phyloP scores from a whole-genome alignment of 2,888 invertebrate genomes.

The Diarsia rubi region DNA sequence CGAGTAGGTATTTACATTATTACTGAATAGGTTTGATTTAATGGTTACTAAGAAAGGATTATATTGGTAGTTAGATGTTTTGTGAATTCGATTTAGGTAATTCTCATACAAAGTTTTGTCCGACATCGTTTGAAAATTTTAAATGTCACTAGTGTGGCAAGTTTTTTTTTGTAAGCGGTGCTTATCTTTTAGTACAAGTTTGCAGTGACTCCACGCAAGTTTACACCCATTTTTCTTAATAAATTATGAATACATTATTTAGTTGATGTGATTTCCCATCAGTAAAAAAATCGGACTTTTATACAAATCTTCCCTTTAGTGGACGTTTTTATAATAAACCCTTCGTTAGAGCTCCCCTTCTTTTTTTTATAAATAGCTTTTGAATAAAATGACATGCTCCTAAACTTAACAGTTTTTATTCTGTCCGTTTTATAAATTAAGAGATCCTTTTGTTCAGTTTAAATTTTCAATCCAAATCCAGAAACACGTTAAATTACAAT shows the following conservation, averaged over 20 bases:
- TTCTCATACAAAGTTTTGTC: background rate
- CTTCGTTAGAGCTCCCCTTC: background rate
- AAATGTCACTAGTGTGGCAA: background rate
- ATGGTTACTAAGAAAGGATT: background rate
- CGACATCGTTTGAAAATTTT: background rate
- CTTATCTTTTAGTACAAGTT: background rate
- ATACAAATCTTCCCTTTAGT: background rate
- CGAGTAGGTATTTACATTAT: constrained; percentile 9
- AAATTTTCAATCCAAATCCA: background rate
- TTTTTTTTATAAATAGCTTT: background rate
- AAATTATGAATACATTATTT: no score
- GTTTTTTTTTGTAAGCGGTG: background rate
- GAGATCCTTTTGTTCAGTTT: background rate
- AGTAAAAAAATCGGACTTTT: no score
- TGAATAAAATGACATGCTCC: background rate
- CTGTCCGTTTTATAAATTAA: background rate
- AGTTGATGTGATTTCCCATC: background rate
- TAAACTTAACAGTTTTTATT: background rate
- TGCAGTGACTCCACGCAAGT: background rate
- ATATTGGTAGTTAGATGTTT: background rate
- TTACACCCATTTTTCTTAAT: no score
- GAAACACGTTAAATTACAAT: constrained; percentile 7
- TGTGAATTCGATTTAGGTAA: background rate
- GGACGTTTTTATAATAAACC: background rate
- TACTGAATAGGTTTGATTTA: constrained; percentile 1